Conservation (phyloP, 2,888 invertebrate species). For the Formica aserva region DNA sequence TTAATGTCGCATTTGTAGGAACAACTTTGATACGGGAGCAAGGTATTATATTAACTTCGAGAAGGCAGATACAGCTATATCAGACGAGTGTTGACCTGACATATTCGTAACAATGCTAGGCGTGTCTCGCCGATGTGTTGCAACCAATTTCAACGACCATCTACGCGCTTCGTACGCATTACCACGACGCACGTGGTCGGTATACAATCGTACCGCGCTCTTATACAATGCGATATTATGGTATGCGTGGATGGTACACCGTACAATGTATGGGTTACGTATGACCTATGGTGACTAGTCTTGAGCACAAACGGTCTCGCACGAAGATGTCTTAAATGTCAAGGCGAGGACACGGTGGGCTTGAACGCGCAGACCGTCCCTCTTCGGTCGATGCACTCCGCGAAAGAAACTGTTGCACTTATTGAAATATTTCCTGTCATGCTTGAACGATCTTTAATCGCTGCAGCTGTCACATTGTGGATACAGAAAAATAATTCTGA, state of each 20-base stretch:
- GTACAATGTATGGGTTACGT: slow-evolving; percentile 15
- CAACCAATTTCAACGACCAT: slow-evolving; percentile 77
- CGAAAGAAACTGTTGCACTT: slow-evolving; percentile 60
- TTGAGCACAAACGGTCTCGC: slow-evolving; percentile 69
- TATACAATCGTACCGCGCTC: slow-evolving; percentile 45
- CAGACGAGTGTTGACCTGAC: slow-evolving; percentile 76
- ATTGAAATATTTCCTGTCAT: slow-evolving; percentile 39
- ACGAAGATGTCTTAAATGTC: slow-evolving; percentile 79
- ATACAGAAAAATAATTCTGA: slow-evolving; percentile 10
- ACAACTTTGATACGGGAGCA: slow-evolving; percentile 4
- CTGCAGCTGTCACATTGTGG: neutral
- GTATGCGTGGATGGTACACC: neutral
- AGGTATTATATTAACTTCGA: slow-evolving; percentile 26
- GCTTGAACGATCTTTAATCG: slow-evolving; percentile 45
- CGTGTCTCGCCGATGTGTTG: slow-evolving; percentile 81
- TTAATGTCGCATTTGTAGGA: neutral
- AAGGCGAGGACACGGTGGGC: slow-evolving; percentile 75
- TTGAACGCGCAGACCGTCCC: slow-evolving; percentile 45
- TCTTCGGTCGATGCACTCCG: slow-evolving; percentile 61
- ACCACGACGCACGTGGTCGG: slow-evolving; percentile 54
- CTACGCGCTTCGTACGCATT: slow-evolving; percentile 65
- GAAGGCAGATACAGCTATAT: slow-evolving; percentile 50
- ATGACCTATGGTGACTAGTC: slow-evolving; percentile 64
- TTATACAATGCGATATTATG: slow-evolving; percentile 24
- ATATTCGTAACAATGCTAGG: slow-evolving; percentile 85